phyloP scores from a whole-genome alignment of 2,888 invertebrate genomes.

The Apamea sordens region DNA sequence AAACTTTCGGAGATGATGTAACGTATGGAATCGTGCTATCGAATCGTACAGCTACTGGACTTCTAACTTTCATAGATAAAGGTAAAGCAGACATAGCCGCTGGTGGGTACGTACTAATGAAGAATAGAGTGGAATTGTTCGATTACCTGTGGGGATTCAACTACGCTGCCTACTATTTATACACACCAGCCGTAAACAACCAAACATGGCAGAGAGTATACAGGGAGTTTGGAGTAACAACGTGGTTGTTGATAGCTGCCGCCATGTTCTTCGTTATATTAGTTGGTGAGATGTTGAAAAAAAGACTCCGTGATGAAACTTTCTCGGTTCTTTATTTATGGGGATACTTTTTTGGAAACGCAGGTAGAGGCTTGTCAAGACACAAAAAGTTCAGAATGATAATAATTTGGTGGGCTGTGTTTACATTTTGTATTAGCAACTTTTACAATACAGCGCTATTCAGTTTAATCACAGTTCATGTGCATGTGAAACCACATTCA shows the following conservation, averaged over 20 bases:
- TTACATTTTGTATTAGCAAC: constrained; percentile 78
- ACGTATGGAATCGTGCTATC: constrained; percentile 73
- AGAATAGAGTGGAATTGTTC: constrained; percentile 76
- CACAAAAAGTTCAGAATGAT: constrained; percentile 71
- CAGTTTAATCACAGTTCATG: constrained; percentile 75
- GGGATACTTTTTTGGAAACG: constrained; percentile 77
- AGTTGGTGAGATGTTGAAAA: constrained; percentile 63
- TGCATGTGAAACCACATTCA: constrained; percentile 63
- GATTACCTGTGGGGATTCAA: constrained; percentile 79
- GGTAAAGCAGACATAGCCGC: constrained; percentile 73
- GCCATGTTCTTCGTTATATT: constrained; percentile 64
- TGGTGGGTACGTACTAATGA: constrained; percentile 76
- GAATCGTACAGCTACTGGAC: constrained; percentile 76
- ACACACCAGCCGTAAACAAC: constrained; percentile 69
- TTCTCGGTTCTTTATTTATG: constrained; percentile 71
- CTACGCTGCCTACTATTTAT: constrained; percentile 71
- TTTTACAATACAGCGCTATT: constrained; percentile 81
- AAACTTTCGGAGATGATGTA: constrained; percentile 52
- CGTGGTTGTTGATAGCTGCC: constrained; percentile 76
- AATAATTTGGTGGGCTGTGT: constrained; percentile 79
- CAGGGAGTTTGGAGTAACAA: constrained; percentile 71
- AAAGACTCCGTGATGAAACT: constrained; percentile 55
- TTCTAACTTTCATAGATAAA: constrained; percentile 71
- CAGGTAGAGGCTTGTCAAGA: constrained; percentile 69
- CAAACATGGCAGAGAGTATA: constrained; percentile 77